Conservation (phyloP, 2,113 vertebrate genomes). For the Ursus arctos region DNA sequence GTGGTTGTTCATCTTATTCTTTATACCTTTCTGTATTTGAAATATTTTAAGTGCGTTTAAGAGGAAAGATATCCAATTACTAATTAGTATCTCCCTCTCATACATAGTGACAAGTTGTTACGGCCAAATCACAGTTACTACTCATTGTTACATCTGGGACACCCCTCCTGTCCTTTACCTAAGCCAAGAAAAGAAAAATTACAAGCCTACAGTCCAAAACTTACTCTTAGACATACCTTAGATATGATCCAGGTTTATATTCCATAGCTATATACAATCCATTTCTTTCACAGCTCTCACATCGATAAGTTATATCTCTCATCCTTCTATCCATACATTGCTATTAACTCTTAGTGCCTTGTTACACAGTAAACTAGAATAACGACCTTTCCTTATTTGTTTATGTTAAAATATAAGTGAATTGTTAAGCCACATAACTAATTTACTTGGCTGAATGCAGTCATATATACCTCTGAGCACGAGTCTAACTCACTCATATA, state of each 20-base stretch:
- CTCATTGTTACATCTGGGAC: not conserved
- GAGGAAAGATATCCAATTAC: constrained; percentile 18
- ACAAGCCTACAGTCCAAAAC: constrained; percentile 32
- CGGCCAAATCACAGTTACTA: not conserved
- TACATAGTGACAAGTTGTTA: not conserved
- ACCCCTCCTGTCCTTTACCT: not conserved
- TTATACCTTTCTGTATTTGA: not conserved
- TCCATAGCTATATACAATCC: not conserved
- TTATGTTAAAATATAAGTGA: constrained; percentile 22
- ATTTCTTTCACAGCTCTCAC: constrained; percentile 55
- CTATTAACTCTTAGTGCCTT: not conserved
- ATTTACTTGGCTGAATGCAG: constrained; percentile 10
- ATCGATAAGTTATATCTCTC: constrained; percentile 32
- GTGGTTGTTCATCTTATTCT: not conserved
- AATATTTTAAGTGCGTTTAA: constrained; percentile 21
- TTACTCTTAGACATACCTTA: not conserved
- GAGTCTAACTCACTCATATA: not conserved
- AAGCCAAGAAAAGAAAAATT: constrained; percentile 41
- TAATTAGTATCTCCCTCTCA: constrained; percentile 12
- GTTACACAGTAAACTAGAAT: constrained; percentile 9
- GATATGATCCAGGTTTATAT: not conserved
- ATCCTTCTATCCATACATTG: constrained; percentile 53
- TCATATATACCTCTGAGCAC: not conserved
- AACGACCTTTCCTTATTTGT: not conserved
- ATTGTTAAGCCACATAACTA: not conserved